A percentile compares a stretch with the other conserved stretches of the same genome.
These are phyloP conservation scores for Acinonyx jubatus DNA, from an alignment of 2,113 vertebrate species.

Conservation along the genomic window DNA sequence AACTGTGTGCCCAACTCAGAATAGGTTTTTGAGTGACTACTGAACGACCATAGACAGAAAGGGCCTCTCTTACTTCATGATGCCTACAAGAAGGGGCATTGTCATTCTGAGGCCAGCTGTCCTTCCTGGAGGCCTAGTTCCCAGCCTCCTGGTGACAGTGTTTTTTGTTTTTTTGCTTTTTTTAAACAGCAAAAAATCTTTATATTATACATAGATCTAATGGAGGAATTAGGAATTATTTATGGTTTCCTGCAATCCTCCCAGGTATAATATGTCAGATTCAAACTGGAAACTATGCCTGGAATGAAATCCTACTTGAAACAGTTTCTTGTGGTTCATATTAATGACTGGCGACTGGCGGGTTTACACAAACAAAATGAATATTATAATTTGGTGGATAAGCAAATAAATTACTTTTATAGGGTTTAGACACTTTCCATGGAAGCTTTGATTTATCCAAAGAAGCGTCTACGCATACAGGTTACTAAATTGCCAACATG, in stretches of 20 bases:
- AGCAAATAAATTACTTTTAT: constrained; percentile 49
- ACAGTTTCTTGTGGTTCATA: constrained; percentile 3
- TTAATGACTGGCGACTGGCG: not conserved
- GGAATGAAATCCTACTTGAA: constrained; percentile 49
- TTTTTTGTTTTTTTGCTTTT: not conserved
- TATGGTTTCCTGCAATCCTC: constrained; percentile 41
- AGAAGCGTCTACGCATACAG: not conserved
- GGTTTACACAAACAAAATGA: constrained; percentile 55
- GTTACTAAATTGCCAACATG: not conserved
- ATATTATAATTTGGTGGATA: constrained; percentile 29
- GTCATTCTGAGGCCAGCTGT: not conserved
- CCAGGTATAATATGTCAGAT: constrained; percentile 47
- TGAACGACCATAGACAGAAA: not conserved
- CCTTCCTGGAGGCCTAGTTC: not conserved
- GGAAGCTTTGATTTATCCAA: not conserved
- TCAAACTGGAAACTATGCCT: constrained; percentile 56
- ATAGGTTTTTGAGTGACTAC: not conserved
- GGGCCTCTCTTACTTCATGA: not conserved
- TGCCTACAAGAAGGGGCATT: not conserved
- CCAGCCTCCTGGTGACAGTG: not conserved
- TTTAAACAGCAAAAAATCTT: not conserved
- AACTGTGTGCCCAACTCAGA: not conserved
- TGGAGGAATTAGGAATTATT: constrained; percentile 39
- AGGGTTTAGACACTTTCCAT: not conserved
- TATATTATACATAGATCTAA: not conserved